phyloP scores from a whole-genome alignment of 2,888 invertebrate genomes.

The Steinernema hermaphroditum region DNA sequence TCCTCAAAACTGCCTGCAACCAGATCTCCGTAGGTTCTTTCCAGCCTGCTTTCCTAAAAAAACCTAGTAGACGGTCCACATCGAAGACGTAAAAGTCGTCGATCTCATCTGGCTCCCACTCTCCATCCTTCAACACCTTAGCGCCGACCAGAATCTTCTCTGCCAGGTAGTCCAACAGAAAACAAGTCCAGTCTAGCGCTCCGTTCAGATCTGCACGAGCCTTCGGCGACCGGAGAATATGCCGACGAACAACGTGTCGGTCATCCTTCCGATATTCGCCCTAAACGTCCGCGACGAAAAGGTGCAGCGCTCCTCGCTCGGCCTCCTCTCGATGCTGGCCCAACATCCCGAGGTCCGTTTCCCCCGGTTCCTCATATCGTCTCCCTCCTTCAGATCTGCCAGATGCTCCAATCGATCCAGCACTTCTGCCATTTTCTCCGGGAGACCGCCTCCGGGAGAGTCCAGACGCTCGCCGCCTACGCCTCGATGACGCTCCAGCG shows the following conservation, averaged over 20 bases:
- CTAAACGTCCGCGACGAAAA: not conserved
- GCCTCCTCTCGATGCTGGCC: not conserved
- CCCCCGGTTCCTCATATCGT: not conserved
- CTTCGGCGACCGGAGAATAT: not conserved
- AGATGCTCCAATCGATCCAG: not conserved
- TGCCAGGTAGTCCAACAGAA: not conserved
- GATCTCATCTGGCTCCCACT: conserved; percentile 19
- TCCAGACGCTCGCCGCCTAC: not conserved
- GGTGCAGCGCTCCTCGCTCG: not conserved
- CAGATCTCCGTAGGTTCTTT: not conserved
- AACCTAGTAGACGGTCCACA: not conserved
- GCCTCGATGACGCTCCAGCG: not conserved
- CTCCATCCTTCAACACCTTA: not conserved
- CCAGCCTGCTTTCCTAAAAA: not conserved
- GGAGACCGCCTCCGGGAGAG: not conserved
- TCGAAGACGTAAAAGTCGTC: not conserved
- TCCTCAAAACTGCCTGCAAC: conserved; percentile 9
- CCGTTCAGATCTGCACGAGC: not conserved
- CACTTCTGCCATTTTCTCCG: not conserved
- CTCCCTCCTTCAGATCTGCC: conserved; percentile 1
- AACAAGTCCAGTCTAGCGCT: too few species aligned
- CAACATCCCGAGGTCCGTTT: not conserved
- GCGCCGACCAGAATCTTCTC: not conserved
- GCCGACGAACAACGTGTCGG: not conserved
- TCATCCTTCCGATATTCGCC: not conserved